Evolutionary conservation across 2,888 invertebrate species (phyloP).

Genomic region (Thysanoteuthis rhombus): DNA sequence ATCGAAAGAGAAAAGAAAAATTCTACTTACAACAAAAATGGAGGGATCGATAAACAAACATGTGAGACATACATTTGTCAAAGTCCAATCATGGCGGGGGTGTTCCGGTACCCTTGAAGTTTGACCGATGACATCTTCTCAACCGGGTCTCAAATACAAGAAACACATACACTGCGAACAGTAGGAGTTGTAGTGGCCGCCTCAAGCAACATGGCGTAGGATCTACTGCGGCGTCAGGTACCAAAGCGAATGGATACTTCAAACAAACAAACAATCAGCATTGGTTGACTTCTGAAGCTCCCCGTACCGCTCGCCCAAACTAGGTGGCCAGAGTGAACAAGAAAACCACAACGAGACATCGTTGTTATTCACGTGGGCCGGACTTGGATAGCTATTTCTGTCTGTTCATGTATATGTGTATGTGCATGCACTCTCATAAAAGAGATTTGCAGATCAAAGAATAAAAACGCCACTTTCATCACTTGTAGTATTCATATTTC

Average conservation of each 20-base stretch:
- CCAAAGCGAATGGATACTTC: not conserved
- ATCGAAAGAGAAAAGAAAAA: too few species aligned
- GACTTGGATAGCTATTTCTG: not conserved
- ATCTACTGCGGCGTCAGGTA: not conserved
- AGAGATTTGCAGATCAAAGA: not conserved
- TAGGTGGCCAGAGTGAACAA: not conserved
- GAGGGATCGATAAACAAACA: not conserved
- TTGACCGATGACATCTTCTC: not conserved
- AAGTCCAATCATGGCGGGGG: not conserved
- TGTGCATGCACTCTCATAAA: not conserved
- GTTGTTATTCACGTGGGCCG: not conserved
- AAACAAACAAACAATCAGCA: not conserved
- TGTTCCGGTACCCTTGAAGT: not conserved
- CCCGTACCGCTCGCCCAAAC: not conserved
- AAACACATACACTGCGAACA: not conserved
- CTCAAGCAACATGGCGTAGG: not conserved
- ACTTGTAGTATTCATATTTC: not conserved
- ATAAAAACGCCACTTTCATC: not conserved
- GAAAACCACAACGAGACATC: not conserved
- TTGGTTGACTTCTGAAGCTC: not conserved
- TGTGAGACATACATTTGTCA: not conserved
- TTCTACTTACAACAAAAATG: not conserved
- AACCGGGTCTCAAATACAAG: not conserved
- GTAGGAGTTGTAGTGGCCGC: not conserved
- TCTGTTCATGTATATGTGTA: not conserved